A percentile compares a stretch with the other conserved stretches of the same genome.
These are phyloP conservation scores for Hypsibius dujardini DNA, from an alignment of 1,140 invertebrate species.

Conservation along the genomic window DNA sequence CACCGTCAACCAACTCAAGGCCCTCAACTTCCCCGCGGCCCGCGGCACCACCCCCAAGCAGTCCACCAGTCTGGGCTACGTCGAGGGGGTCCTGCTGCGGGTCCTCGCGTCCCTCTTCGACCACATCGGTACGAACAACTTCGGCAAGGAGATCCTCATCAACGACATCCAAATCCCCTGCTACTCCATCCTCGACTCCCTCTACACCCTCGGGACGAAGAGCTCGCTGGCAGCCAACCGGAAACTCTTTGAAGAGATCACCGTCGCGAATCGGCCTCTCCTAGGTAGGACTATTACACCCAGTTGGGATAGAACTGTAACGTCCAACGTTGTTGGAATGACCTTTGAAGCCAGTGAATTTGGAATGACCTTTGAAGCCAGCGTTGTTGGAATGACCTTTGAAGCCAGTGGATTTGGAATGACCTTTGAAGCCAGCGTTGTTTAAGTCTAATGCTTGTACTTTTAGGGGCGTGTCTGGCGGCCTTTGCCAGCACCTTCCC, in stretches of 20 bases:
- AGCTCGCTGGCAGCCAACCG: constrained; percentile 82
- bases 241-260: constrained; percentile 59
- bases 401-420: too few species aligned
- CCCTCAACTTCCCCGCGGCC: constrained; percentile 80
- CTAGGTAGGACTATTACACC: too few species aligned
- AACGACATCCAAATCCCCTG: constrained; percentile 97
- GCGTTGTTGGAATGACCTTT: too few species aligned
- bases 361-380: too few species aligned
- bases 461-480: constrained; percentile 78
- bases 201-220: constrained; percentile 71
- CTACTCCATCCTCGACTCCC: constrained; percentile 83
- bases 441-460: too few species aligned
- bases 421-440: too few species aligned
- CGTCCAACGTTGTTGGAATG: too few species aligned
- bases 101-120: constrained; percentile 91
- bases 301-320: too few species aligned
- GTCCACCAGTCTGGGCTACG: constrained; percentile 76
- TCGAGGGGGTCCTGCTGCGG: constrained; percentile 77
- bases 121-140: constrained; percentile 87
- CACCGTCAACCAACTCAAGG: constrained; percentile 81
- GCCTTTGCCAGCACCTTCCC: constrained; percentile 96
- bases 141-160: constrained; percentile 86
- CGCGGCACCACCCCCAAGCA: constrained; percentile 89
- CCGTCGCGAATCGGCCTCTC: constrained; percentile 50
- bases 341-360: too few species aligned